Conservation (phyloP, 2,113 vertebrate genomes). For the Columba livia region DNA sequence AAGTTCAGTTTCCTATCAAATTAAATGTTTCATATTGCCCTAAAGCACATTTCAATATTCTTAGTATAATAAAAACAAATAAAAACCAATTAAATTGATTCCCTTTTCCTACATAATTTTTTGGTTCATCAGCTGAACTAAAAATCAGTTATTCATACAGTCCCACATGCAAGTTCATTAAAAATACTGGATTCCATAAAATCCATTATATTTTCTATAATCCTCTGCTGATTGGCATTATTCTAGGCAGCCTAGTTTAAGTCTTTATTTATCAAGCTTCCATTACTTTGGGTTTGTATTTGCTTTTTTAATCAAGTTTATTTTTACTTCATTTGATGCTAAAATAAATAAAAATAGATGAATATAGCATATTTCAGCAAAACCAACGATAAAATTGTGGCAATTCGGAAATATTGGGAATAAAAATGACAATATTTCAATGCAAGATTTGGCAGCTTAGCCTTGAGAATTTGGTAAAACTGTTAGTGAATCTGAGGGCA, state of each 20-base stretch:
- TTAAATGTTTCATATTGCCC: not conserved
- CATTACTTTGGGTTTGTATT: not conserved
- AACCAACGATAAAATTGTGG: not conserved
- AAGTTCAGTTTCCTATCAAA: not conserved
- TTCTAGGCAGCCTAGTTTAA: not conserved
- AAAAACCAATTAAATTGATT: not conserved
- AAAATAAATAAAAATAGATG: not conserved
- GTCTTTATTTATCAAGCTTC: not conserved
- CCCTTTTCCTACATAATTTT: not conserved
- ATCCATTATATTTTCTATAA: not conserved
- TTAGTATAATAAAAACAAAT: not conserved
- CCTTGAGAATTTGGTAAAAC: not conserved
- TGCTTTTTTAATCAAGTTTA: not conserved
- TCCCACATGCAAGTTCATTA: not conserved
- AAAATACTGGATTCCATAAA: not conserved
- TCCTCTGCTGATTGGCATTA: not conserved
- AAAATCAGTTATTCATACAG: not conserved
- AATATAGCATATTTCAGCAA: not conserved
- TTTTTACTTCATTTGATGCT: not conserved
- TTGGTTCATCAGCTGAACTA: not conserved
- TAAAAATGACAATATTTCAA: not conserved
- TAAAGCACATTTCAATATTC: not conserved
- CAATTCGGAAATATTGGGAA: not conserved
- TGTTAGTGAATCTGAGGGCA: not conserved
- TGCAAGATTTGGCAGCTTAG: not conserved